Percentiles rank a stretch among this genome's conserved stretches.
phyloP scores from a whole-genome alignment of 2,888 invertebrate species.

The Meliscaeva auricollis region DNA sequence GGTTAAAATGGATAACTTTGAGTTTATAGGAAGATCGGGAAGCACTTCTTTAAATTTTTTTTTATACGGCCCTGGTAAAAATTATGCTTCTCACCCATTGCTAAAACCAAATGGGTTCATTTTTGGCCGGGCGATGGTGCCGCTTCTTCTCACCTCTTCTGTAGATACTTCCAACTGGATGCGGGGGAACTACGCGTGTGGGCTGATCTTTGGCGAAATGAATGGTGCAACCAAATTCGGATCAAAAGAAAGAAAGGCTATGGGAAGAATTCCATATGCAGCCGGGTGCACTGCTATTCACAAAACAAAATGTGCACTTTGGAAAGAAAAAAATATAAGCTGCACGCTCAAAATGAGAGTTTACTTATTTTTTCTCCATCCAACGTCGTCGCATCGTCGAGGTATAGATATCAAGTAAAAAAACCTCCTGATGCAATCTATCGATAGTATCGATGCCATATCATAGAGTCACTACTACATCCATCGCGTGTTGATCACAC shows the following conservation, averaged over 20 bases:
- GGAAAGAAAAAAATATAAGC: conserved; percentile 56
- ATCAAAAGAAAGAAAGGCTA: conserved; percentile 71
- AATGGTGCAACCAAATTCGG: conserved; percentile 75
- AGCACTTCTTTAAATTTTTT: no score
- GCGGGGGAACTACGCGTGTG: conserved; percentile 68
- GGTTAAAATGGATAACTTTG: no score
- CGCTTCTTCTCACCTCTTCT: conserved; percentile 70
- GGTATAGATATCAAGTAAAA: conserved; percentile 50
- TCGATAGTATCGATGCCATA: conserved; percentile 53
- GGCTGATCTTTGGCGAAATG: conserved; percentile 74
- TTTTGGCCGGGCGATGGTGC: conserved; percentile 51
- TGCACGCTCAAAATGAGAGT: conserved; percentile 62
- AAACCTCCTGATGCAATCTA: conserved; percentile 37
- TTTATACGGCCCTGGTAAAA: conserved; percentile 24
- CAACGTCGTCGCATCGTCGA: not conserved
- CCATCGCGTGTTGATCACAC: not conserved
- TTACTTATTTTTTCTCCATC: not conserved
- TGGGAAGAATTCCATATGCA: conserved; percentile 68
- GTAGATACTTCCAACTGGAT: conserved; percentile 9
- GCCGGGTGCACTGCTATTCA: conserved; percentile 20
- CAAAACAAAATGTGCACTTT: conserved; percentile 24
- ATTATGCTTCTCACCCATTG: conserved; percentile 6
- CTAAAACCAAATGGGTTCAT: conserved; percentile 50
- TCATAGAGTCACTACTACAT: conserved; percentile 3
- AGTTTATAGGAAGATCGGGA: no score